Evolutionary conservation across 2,113 vertebrate species (phyloP).

Genomic region (Dicerorhinus sumatrensis): DNA sequence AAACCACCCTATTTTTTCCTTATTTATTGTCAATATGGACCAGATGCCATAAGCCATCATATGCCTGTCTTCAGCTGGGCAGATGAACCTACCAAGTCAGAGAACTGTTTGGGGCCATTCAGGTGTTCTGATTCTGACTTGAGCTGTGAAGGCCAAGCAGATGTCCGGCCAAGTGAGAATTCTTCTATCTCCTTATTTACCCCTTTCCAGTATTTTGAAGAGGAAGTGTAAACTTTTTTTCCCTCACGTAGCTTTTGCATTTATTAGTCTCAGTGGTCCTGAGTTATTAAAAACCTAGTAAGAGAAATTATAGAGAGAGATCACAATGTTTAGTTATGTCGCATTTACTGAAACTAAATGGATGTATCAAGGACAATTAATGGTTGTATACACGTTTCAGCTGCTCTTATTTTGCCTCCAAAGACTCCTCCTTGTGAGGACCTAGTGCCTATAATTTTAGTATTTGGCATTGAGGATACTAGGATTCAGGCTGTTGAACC

Average conservation of each 20-base stretch:
- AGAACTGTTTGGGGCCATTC: background rate
- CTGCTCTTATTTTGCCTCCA: background rate
- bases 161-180: slow-evolving; percentile 15
- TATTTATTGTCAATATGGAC: slow-evolving; percentile 9
- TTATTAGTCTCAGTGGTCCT: background rate
- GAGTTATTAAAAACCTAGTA: slow-evolving; percentile 13
- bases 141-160: background rate
- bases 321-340: background rate
- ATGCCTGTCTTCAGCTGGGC: background rate
- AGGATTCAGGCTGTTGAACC: background rate
- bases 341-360: slow-evolving; percentile 35
- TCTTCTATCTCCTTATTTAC: background rate
- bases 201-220: slow-evolving; percentile 45
- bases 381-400: background rate
- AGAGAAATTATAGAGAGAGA: background rate
- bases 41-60: background rate
- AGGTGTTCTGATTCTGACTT: slow-evolving; percentile 36
- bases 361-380: background rate
- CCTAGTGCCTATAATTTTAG: background rate
- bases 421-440: background rate
- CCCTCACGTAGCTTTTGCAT: background rate
- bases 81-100: background rate
- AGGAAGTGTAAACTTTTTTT: background rate
- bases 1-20: background rate
- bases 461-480: background rate